These are phyloP conservation scores for Pyralis farinalis DNA, from an alignment of 2,888 invertebrate genomes.

Conservation along the genomic window DNA sequence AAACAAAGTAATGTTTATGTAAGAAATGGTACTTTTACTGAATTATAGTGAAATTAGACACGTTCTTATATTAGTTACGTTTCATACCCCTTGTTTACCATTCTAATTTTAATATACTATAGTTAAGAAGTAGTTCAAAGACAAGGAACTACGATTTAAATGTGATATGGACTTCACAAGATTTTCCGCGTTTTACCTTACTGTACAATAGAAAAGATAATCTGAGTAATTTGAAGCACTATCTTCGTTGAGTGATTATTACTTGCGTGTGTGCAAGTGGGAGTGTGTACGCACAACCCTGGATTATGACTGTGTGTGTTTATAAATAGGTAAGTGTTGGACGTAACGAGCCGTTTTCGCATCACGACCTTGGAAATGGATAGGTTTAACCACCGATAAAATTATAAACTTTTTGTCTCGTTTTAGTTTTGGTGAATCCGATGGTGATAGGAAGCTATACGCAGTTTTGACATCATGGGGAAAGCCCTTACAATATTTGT, in stretches of 20 bases:
- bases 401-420: conserved; percentile 20
- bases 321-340: conserved; percentile 71
- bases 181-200: conserved; percentile 20
- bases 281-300: conserved; percentile 24
- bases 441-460: conserved; percentile 25
- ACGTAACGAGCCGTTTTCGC: conserved; percentile 52
- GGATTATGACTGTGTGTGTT: conserved; percentile 54
- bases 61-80: no score
- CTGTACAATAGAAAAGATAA: conserved; percentile 19
- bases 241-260: conserved; percentile 31
- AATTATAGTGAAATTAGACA: no score
- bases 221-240: conserved; percentile 21
- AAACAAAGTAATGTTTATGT: no score
- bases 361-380: conserved; percentile 72
- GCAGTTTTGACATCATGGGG: conserved; percentile 8
- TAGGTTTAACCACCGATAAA: conserved; percentile 26
- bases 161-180: conserved; percentile 8
- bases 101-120: no score
- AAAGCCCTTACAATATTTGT: conserved; percentile 7
- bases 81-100: no score
- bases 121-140: neutral
- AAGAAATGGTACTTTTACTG: no score
- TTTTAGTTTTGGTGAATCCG: conserved; percentile 32
- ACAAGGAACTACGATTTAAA: conserved; percentile 3
- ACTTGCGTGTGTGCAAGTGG: conserved; percentile 19